phyloP scores from a whole-genome alignment of 2,113 vertebrate genomes.

The Hemichromis elongatus region DNA sequence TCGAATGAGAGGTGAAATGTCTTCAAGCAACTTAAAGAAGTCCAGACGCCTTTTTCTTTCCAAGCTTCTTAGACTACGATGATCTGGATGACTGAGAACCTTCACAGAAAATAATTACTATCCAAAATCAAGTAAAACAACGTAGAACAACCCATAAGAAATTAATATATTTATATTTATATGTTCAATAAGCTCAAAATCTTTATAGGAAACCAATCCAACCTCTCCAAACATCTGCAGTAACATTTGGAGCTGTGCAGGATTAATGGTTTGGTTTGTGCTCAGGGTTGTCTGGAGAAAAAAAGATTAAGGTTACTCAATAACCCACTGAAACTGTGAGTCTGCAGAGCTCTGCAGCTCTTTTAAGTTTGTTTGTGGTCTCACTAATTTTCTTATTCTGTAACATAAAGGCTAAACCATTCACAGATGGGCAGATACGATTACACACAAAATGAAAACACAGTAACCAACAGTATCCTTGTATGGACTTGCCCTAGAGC shows the following conservation, averaged over 20 bases:
- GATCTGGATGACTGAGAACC: too few relatives aligned
- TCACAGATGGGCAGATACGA: neutral
- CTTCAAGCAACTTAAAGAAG: too few relatives aligned
- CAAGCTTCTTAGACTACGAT: too few relatives aligned
- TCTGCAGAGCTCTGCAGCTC: neutral
- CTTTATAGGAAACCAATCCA: neutral
- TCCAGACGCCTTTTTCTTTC: too few relatives aligned
- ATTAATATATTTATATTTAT: neutral
- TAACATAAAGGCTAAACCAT: neutral
- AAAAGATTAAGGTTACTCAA: conserved; percentile 12
- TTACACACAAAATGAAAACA: neutral
- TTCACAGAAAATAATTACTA: too few relatives aligned
- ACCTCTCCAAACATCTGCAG: conserved; percentile 2
- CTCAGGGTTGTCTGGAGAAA: conserved; percentile 14
- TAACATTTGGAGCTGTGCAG: conserved; percentile 17
- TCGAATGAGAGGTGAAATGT: too few relatives aligned
- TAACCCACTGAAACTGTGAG: neutral
- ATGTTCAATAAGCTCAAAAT: neutral
- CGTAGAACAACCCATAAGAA: fast-evolving
- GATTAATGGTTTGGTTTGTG: conserved; percentile 26
- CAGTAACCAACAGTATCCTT: neutral
- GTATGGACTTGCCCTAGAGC: neutral
- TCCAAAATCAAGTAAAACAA: neutral
- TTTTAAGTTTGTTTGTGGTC: neutral
- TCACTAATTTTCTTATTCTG: neutral